These are phyloP conservation scores for Galagoides demidoff DNA, from an alignment of 2,797 vertebrate species.

Conservation along the genomic window DNA sequence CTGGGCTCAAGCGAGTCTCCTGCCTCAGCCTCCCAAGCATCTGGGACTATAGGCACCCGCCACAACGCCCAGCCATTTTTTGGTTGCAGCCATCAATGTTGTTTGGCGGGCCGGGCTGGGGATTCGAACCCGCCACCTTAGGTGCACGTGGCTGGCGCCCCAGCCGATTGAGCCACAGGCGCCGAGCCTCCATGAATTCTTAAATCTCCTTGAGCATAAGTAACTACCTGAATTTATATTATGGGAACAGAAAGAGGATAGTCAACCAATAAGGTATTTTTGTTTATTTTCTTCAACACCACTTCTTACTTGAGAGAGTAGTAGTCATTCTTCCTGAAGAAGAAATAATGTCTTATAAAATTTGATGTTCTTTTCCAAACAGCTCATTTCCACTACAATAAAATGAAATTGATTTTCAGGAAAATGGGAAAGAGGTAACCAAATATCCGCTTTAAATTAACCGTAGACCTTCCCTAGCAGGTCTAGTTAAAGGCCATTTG, in stretches of 20 bases:
- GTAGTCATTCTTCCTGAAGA: conserved; percentile 4
- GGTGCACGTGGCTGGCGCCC: too few species aligned
- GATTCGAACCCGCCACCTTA: too few species aligned
- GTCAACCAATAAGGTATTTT: not conserved
- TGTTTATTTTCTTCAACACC: not conserved
- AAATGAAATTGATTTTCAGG: conserved; percentile 45
- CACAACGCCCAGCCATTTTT: too few species aligned
- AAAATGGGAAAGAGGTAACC: not conserved
- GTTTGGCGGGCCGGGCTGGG: too few species aligned
- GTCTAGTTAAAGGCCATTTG: not conserved
- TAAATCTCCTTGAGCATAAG: not conserved
- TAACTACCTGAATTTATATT: not conserved
- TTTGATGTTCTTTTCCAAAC: conserved; percentile 40
- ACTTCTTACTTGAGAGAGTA: conserved; percentile 12
- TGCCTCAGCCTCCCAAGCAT: too few species aligned
- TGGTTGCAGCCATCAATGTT: too few species aligned
- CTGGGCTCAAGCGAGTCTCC: too few species aligned
- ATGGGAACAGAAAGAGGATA: not conserved
- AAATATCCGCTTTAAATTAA: not conserved
- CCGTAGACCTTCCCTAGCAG: not conserved
- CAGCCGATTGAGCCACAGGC: too few species aligned
- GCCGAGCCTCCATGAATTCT: not conserved
- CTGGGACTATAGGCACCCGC: too few species aligned
- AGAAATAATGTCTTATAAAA: conserved; percentile 55
- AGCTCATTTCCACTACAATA: conserved; percentile 6